These are phyloP conservation scores for Pagetopsis macropterus DNA, from an alignment of 2,797 vertebrate species.

Conservation along the genomic window DNA sequence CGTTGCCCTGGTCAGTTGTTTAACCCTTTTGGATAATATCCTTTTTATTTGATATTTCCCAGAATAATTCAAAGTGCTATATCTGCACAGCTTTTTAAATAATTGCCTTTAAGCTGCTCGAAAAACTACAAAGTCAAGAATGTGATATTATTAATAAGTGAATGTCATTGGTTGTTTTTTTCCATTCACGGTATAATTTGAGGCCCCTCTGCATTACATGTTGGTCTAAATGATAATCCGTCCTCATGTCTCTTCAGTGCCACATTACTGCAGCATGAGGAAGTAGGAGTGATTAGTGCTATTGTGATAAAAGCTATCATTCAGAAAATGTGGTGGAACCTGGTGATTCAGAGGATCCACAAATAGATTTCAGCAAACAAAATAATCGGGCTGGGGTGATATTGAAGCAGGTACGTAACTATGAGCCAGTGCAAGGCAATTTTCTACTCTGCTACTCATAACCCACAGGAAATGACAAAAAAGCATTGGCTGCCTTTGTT, in stretches of 20 bases:
- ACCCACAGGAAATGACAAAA: constrained; percentile 67
- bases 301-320: constrained; percentile 61
- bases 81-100: not conserved
- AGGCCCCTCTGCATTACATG: not conserved
- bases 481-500: constrained; percentile 55
- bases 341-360: constrained; percentile 37
- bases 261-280: constrained; percentile 18
- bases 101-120: not conserved
- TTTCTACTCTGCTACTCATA: constrained; percentile 66
- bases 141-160: not conserved
- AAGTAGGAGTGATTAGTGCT: constrained; percentile 48
- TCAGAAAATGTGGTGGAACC: constrained; percentile 56
- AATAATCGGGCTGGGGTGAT: constrained; percentile 57
- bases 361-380: constrained; percentile 54
- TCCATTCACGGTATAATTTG: not conserved
- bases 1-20: constrained; percentile 9
- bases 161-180: not conserved
- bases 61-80: not conserved
- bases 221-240: constrained; percentile 19
- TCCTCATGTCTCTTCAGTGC: constrained; percentile 24
- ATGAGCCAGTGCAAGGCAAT: constrained; percentile 51
- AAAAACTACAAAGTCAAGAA: not conserved
- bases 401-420: constrained; percentile 44
- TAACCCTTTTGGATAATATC: not conserved
- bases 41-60: not conserved